These are phyloP conservation scores for Zootermopsis nevadensis DNA, from an alignment of 2,888 invertebrate species.

Conservation along the genomic window DNA sequence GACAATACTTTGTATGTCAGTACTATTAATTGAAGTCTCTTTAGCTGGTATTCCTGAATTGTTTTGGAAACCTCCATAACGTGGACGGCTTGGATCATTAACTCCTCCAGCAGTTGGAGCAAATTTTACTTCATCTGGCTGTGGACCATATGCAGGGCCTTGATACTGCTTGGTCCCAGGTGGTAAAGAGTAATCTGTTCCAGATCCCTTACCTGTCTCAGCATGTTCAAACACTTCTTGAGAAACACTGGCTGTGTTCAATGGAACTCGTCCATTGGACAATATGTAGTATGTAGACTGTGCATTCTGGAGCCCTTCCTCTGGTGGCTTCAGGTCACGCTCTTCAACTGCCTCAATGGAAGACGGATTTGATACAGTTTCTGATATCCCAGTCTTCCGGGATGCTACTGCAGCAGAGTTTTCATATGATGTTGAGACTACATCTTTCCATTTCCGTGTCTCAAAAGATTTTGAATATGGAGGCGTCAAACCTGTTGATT, in stretches of 20 bases:
- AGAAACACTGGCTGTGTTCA: neutral
- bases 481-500: constrained; percentile 56
- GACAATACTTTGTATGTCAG: neutral
- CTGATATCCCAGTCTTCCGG: neutral
- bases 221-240: neutral
- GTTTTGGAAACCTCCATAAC: constrained; percentile 59
- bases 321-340: neutral
- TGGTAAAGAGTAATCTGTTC: constrained; percentile 38
- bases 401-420: neutral
- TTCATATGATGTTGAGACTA: neutral
- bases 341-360: neutral
- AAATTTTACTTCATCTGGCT: constrained; percentile 33
- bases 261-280: neutral
- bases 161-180: constrained; percentile 27
- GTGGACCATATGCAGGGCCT: constrained; percentile 36
- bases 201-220: neutral
- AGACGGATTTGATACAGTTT: neutral
- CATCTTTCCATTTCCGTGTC: neutral
- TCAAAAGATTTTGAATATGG: neutral
- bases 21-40: neutral
- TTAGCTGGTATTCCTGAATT: constrained; percentile 51
- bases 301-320: constrained; percentile 1
- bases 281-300: neutral
- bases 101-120: constrained; percentile 58
- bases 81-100: constrained; percentile 55